These are phyloP conservation scores for Muraenolepis orangiensis DNA, from an alignment of 2,797 vertebrate genomes.

Conservation along the genomic window DNA sequence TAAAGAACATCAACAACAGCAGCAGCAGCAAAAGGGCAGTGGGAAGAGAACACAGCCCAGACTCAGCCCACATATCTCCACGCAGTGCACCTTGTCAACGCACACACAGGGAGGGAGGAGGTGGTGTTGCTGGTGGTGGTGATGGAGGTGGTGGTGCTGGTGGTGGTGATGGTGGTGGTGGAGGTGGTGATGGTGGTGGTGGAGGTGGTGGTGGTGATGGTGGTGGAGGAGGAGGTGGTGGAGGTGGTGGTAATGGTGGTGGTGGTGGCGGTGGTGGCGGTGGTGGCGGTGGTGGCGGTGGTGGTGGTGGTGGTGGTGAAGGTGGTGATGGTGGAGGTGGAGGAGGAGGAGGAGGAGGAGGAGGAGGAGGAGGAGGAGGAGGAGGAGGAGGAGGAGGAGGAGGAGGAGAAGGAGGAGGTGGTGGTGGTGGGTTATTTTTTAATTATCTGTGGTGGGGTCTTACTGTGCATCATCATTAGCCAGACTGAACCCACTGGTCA, in stretches of 20 bases:
- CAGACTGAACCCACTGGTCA: slow-evolving; percentile 98
- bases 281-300: slow-evolving; percentile 64
- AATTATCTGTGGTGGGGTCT: slow-evolving; percentile 96
- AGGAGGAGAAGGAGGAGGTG: slow-evolving; percentile 54
- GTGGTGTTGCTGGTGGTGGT: slow-evolving; percentile 59
- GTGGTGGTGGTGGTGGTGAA: too few relatives aligned
- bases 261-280: slow-evolving; percentile 58
- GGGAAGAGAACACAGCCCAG: slow-evolving; percentile 56
- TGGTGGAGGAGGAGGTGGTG: too few relatives aligned
- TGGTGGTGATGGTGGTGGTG: slow-evolving; percentile 60
- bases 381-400: slow-evolving; percentile 57
- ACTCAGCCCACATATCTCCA: slow-evolving; percentile 73
- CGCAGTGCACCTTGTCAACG: slow-evolving; percentile 74
- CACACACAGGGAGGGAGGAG: too few relatives aligned
- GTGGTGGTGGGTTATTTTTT: slow-evolving; percentile 81
- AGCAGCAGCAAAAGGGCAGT: too few relatives aligned
- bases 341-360: too few relatives aligned
- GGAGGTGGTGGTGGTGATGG: too few relatives aligned
- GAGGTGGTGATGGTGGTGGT: too few relatives aligned
- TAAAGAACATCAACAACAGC: slow-evolving; percentile 26
- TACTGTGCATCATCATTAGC: slow-evolving; percentile 99
- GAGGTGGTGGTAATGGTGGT: slow-evolving; percentile 57
- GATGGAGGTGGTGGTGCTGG: slow-evolving; percentile 58
- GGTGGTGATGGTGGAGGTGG: too few relatives aligned
- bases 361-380: slow-evolving; percentile 37